Base-by-base conservation (phyloP, 1,140 invertebrate species). In the Pachypeltis micranthus region DNA sequence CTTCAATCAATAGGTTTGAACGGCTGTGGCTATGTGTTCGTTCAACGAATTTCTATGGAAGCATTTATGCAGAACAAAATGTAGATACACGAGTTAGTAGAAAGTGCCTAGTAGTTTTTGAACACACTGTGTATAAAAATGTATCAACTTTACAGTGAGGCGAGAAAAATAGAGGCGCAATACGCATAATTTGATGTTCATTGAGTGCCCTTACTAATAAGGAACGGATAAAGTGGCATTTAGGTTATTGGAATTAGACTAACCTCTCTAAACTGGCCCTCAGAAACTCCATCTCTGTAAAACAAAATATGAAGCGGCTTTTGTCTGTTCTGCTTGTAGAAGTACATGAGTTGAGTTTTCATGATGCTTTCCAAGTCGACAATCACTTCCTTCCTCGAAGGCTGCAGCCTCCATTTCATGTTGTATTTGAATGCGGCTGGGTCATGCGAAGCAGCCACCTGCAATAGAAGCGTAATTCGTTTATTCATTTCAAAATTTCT, bases 261-360 rank as follows among this genome's bases (percentile, higher is more conserved):
- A 61, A 89, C 83, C 70, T 83, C 76, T 0, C 77, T 69, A 72
- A 95, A 93, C 67, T 94, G 88, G 0, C 91, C 91, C 69, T 94
- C 91, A 1, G 87, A 89, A 0, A 96, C 92, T 2, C 91, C 92
- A 71, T 95, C 92, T 10, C 91, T 74, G 56, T 67, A 93, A 61
- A 89, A 85, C 28, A 90, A 75, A 55, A 91, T 85, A 39, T 74
- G 75, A 0, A 75, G 66, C 0, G 88, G 88, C 68, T 81, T 77
- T 1, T 55, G 19, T 0, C 68, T 71, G 27, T 74, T 79, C 26
- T 68, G 69, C 0, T 69, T 16, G 63, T 78, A 78, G 61, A 84
- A 86, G 44, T 72, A 75, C 1, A 64, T 57, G 4, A 88, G 70
- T 39, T 86, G 80, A 54, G 75, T 73, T 23, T 70, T 69, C 54